These are phyloP conservation scores for Capreolus pygargus DNA, from an alignment of 2,113 vertebrate genomes.

Conservation along the genomic window DNA sequence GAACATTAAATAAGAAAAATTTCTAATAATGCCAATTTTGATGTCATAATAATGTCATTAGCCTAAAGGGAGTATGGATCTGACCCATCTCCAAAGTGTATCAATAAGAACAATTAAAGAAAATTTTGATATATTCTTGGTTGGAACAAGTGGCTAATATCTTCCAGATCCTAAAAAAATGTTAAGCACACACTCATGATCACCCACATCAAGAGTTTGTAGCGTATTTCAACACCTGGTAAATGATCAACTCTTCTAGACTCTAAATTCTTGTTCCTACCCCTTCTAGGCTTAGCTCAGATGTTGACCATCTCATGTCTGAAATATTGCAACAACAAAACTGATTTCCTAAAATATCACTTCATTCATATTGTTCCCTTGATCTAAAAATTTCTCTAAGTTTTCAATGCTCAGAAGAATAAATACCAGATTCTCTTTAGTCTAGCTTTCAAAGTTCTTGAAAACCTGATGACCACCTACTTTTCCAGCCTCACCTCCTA, in stretches of 20 bases:
- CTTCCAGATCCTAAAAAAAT: not conserved
- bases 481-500: not conserved
- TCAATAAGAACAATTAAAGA: not conserved
- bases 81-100: not conserved
- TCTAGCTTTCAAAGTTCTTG: not conserved
- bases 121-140: not conserved
- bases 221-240: not conserved
- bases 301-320: not conserved
- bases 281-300: not conserved
- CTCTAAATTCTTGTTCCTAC: not conserved
- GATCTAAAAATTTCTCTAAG: not conserved
- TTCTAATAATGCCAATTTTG: not conserved
- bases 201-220: not conserved
- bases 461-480: not conserved
- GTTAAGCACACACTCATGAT: not conserved
- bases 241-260: not conserved
- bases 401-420: not conserved
- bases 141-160: not conserved
- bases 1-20: not conserved
- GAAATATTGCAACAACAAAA: not conserved
- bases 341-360: not conserved
- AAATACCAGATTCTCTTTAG: not conserved
- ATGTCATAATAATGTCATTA: not conserved
- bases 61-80: not conserved
- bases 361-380: not conserved